Percentiles rank a stretch among this genome's conserved stretches.
Conservation (phyloP, 1,140 invertebrate genomes). For the Neodiprion lecontei region DNA sequence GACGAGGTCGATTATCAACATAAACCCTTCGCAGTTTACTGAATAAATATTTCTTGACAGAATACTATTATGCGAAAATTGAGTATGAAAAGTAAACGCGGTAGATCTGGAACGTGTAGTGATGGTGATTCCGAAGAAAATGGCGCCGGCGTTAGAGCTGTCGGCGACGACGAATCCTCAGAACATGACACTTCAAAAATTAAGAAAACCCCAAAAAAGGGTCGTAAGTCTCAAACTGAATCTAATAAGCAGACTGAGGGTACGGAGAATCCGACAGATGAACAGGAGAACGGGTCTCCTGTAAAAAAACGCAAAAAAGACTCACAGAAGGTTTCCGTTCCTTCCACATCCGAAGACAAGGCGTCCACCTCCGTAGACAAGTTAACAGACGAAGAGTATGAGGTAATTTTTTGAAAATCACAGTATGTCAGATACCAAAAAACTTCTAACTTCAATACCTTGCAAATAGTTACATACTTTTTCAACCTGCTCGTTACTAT, state of each 20-base stretch:
- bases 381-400: slow-evolving; percentile 25
- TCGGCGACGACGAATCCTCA: neutral
- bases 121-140: slow-evolving; percentile 51
- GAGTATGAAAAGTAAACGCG: slow-evolving; percentile 44
- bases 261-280: slow-evolving; percentile 7
- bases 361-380: neutral
- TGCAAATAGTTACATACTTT: neutral
- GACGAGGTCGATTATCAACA: no score
- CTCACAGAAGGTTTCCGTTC: slow-evolving; percentile 21
- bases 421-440: slow-evolving; percentile 30
- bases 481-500: neutral
- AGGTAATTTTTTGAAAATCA: slow-evolving; percentile 47
- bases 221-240: slow-evolving; percentile 27
- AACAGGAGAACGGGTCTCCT: slow-evolving; percentile 44
- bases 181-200: neutral
- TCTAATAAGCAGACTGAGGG: slow-evolving; percentile 14
- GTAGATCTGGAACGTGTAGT: slow-evolving; percentile 48
- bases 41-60: neutral
- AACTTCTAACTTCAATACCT: neutral
- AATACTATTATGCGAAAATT: neutral
- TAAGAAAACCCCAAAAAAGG: slow-evolving; percentile 28
- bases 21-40: no score
- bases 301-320: slow-evolving; percentile 43
- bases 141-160: slow-evolving; percentile 38
- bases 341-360: slow-evolving; percentile 31